Evolutionary conservation across 2,113 vertebrate species (phyloP).

Genomic region (Protobothrops mucrosquamatus): DNA sequence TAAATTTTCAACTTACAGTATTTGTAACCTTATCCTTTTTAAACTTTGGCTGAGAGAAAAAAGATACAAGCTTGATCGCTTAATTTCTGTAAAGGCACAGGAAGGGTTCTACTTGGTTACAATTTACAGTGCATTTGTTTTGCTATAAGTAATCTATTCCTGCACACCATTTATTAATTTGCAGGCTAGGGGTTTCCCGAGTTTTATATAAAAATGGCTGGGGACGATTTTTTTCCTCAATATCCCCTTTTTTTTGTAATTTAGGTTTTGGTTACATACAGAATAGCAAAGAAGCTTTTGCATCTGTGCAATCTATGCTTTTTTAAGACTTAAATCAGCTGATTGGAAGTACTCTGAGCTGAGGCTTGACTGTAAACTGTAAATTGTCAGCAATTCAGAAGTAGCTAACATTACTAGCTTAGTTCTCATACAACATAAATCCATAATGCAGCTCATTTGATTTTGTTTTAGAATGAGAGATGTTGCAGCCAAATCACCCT

Average conservation of each 20-base stretch:
- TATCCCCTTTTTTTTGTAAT: neutral
- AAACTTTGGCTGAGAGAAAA: neutral
- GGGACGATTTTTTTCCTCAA: neutral
- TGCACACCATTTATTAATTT: neutral
- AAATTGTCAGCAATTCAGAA: neutral
- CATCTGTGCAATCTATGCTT: neutral
- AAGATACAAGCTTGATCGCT: accelerated
- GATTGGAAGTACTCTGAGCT: neutral
- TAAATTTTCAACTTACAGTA: neutral
- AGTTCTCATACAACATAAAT: neutral
- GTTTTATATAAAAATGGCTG: neutral
- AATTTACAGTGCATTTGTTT: neutral
- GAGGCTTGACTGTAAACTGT: neutral
- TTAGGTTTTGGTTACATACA: neutral
- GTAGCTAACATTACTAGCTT: neutral
- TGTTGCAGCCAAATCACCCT: neutral
- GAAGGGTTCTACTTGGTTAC: neutral
- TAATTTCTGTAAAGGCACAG: neutral
- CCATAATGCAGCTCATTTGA: neutral
- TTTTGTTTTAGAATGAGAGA: neutral
- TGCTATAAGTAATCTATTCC: neutral
- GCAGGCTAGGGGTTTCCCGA: neutral
- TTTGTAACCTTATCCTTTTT: neutral
- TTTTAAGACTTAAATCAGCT: neutral
- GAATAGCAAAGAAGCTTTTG: neutral